Evolutionary conservation across 2,797 vertebrate species (phyloP), one percentile per base, ranked within the genome.

Genomic region (Pangasius macronema): DNA sequence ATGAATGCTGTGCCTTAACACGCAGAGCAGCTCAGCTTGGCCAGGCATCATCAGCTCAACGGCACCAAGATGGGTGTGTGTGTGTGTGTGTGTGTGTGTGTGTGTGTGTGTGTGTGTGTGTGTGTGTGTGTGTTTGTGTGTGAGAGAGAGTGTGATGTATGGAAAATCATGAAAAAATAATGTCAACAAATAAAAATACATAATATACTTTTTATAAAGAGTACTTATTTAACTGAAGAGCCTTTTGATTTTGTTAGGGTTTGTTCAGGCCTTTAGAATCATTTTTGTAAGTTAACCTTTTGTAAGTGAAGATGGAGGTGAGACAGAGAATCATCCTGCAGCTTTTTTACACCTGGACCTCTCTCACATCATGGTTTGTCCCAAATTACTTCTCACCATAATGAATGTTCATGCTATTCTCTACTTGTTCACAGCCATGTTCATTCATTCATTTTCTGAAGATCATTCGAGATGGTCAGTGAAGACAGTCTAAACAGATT

Each of bases 1-100:
- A 36, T 82, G 70, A 72, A 86, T 79, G 75, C 72, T 77, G 70
- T 39, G 72, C 46, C 67, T 87, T 75, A 87, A 91, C 86, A 76
- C 14, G 13, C 42, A 76, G 13, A 75, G 46, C 72, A 75, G 24
- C n/a, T 30, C 14, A 76, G 73, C 16, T 72, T 42, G 36, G 46
- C 39, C 67, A 68, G 67, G 16, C 68, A 39, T 22, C 36, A n/a
- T 75, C 42, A 46, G 39, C 42, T 75, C 24, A 49, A 46, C 51
- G 73, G 1, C 5, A 14, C 46, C 24, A 27, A 42, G 33, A 10
- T 51, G 6, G 16, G 65, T 33, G 65, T 68, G 65, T 7, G n/a
- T 36, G 65, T 33, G 65, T 30, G 65, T 16, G 67, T 18, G 67
- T 20, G n/a, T 68, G 30, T 7, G 65, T 67, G 30, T 59, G 57